These are phyloP conservation scores for Sinocyclocheilus grahami DNA, from an alignment of 2,113 vertebrate species.

Conservation along the genomic window DNA sequence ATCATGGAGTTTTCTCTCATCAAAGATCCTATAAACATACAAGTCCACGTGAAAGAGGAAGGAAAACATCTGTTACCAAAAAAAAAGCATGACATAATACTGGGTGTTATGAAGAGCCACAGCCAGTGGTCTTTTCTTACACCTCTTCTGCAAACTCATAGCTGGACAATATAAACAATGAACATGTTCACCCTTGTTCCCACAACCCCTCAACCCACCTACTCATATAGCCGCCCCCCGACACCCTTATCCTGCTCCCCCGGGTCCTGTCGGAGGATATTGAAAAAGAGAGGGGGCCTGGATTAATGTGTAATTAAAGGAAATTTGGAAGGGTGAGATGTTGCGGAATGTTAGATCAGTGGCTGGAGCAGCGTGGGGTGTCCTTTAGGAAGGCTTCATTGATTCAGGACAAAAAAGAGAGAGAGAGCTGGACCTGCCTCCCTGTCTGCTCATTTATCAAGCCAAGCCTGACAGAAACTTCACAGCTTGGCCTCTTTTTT, in stretches of 20 bases:
- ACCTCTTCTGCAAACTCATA: conserved; percentile 52
- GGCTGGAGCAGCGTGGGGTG: conserved; percentile 98
- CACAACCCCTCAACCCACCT: conserved; percentile 79
- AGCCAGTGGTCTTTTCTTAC: conserved; percentile 43
- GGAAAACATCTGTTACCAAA: conserved; percentile 20
- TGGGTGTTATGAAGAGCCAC: not conserved
- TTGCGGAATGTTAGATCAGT: conserved; percentile 99
- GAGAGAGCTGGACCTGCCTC: conserved; percentile 89
- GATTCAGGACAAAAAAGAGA: conserved; percentile 93
- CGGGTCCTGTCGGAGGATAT: conserved; percentile 85
- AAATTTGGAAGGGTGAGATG: conserved; percentile 98
- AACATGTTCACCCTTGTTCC: conserved; percentile 76
- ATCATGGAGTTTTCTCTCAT: not conserved
- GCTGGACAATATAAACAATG: conserved; percentile 74
- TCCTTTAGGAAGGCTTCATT: conserved; percentile 99
- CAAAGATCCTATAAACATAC: not conserved
- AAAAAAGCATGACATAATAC: conserved; percentile 18
- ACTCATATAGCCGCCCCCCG: conserved; percentile 76
- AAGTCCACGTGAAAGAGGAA: not conserved
- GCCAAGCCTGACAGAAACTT: conserved; percentile 91
- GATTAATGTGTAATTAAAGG: conserved; percentile 99
- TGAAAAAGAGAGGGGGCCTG: conserved; percentile 96
- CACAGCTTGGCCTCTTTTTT: conserved; percentile 87
- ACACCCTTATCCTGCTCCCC: conserved; percentile 64
- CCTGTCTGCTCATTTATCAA: conserved; percentile 99